phyloP scores from a whole-genome alignment of 1,140 invertebrate species.

The Calliphora vicina region DNA sequence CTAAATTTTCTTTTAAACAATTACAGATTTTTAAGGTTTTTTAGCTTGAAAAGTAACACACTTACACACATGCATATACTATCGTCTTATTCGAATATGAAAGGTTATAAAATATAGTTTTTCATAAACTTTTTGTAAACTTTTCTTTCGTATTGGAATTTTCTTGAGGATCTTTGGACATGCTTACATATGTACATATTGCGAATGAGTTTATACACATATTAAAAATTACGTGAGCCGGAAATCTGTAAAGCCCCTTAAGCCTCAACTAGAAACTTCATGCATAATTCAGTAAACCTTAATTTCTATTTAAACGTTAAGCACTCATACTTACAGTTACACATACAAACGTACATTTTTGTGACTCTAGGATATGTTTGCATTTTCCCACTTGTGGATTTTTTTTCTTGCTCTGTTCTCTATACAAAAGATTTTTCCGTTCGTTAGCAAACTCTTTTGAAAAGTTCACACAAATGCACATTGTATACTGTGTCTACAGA shows the following conservation, averaged over 20 bases:
- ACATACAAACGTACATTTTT: neutral
- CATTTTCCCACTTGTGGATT: neutral
- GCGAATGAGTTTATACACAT: neutral
- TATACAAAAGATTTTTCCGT: neutral
- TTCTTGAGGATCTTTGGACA: neutral
- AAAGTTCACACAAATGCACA: neutral
- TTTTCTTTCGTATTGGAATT: neutral
- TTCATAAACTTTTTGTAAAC: neutral
- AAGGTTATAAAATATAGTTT: neutral
- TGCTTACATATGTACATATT: neutral
- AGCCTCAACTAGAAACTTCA: neutral
- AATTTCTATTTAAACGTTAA: conserved; percentile 28
- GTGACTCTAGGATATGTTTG: neutral
- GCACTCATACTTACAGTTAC: neutral
- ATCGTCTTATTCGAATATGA: neutral
- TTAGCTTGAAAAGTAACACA: neutral
- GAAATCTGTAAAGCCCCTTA: neutral
- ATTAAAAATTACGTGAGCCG: neutral
- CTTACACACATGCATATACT: too few species aligned
- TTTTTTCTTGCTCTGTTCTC: neutral
- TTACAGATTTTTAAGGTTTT: neutral
- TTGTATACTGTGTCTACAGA: neutral
- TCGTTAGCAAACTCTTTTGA: neutral
- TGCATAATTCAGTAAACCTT: conserved; percentile 16
- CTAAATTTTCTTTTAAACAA: neutral